Percentiles rank a stretch among this genome's conserved stretches.
Evolutionary conservation across 2,888 invertebrate genomes (phyloP).

Genomic region (Crepidodera aurea): DNA sequence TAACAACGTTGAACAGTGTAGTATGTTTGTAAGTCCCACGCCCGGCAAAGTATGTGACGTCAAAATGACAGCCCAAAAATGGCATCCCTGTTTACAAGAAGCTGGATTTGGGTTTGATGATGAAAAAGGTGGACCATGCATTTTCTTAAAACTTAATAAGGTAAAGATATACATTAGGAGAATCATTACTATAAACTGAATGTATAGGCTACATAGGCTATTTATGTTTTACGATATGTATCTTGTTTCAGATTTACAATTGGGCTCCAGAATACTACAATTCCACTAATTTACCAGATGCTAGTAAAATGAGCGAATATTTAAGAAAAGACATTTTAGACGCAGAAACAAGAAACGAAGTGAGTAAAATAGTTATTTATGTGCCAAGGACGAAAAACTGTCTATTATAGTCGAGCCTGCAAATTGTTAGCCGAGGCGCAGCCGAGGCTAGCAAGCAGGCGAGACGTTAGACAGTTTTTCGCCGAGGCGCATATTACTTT

Average conservation of each 20-base stretch:
- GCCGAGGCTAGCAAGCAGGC: too few species aligned
- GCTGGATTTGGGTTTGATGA: slow-evolving; percentile 85
- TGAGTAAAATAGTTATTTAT: too few species aligned
- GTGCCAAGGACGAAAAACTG: too few species aligned
- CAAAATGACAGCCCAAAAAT: slow-evolving; percentile 67
- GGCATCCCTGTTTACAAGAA: slow-evolving; percentile 78
- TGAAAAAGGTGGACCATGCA: slow-evolving; percentile 81
- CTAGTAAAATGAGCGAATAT: slow-evolving; percentile 75
- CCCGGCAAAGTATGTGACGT: slow-evolving; percentile 84
- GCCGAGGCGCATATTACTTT: too few species aligned
- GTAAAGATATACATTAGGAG: too few species aligned
- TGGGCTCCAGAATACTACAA: slow-evolving; percentile 86
- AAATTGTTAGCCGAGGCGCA: too few species aligned
- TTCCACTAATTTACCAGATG: slow-evolving; percentile 71
- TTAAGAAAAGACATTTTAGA: slow-evolving; percentile 73
- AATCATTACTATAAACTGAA: too few species aligned
- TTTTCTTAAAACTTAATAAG: slow-evolving; percentile 96
- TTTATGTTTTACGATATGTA: too few species aligned
- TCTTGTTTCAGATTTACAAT: slow-evolving; percentile 78
- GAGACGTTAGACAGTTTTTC: neutral
- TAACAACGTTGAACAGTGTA: slow-evolving; percentile 61
- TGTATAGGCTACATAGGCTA: too few species aligned
- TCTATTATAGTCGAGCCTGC: too few species aligned
- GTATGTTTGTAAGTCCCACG: slow-evolving; percentile 69
- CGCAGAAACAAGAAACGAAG: slow-evolving; percentile 43